Conservation (phyloP, 2,888 invertebrate genomes). For the Tenthredo scrophulariae region DNA sequence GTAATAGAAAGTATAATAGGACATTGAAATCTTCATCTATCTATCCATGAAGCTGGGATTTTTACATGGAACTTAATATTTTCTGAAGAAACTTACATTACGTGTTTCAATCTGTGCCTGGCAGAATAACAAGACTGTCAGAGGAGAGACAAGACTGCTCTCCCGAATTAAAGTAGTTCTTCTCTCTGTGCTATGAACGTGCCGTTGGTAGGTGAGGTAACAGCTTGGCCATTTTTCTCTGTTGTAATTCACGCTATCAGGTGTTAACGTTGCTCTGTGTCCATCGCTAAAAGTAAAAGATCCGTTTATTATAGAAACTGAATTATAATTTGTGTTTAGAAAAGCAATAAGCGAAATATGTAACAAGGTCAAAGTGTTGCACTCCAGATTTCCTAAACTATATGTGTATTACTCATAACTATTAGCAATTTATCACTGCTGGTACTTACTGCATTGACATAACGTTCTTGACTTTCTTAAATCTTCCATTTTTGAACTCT, state of each 20-base stretch:
- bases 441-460: conserved; percentile 80
- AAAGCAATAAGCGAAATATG: neutral
- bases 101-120: conserved; percentile 62
- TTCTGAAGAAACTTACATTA: conserved; percentile 61
- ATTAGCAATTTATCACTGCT: neutral
- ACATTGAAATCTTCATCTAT: neutral
- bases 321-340: conserved; percentile 37
- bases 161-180: conserved; percentile 81
- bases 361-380: conserved; percentile 45
- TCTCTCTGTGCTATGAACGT: conserved; percentile 80
- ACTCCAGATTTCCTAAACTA: too few species aligned
- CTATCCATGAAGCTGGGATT: neutral
- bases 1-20: neutral
- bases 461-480: conserved; percentile 78
- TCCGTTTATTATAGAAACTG: conserved; percentile 29
- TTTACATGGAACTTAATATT: neutral
- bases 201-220: conserved; percentile 81
- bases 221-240: conserved; percentile 77
- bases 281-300: conserved; percentile 78
- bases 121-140: conserved; percentile 82
- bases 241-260: conserved; percentile 84
- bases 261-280: conserved; percentile 81
- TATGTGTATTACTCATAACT: conserved; percentile 26
- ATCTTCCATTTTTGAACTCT: conserved; percentile 80
- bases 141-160: conserved; percentile 81